These are phyloP conservation scores for Abscondita cerata DNA, from an alignment of 2,888 invertebrate genomes.

Conservation along the genomic window DNA sequence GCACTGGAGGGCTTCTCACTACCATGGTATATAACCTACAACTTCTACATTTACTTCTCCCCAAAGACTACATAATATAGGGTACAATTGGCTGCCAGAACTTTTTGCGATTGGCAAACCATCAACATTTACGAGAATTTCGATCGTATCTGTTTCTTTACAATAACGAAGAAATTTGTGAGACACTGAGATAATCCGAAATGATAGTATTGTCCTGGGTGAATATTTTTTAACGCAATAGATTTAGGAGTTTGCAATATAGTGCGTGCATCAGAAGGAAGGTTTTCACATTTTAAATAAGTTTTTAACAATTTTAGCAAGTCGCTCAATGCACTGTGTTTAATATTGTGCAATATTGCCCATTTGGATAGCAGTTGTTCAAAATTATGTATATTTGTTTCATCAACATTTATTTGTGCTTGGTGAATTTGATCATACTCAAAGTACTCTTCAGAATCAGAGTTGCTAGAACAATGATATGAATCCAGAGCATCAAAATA, in stretches of 20 bases:
- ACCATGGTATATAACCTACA: conserved; percentile 35
- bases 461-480: neutral
- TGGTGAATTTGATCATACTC: neutral
- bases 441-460: conserved; percentile 10
- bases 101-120: conserved; percentile 13
- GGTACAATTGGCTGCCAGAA: conserved; percentile 1
- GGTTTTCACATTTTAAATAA: neutral
- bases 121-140: conserved; percentile 5
- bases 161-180: neutral
- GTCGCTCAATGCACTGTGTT: conserved; percentile 1
- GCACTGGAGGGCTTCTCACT: conserved; percentile 31
- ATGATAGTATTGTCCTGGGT: neutral
- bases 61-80: neutral
- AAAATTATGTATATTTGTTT: neutral
- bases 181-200: conserved; percentile 1
- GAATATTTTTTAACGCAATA: neutral
- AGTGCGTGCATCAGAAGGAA: neutral
- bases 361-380: neutral
- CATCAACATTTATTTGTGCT: neutral
- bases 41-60: conserved; percentile 15
- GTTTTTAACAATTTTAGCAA: conserved; percentile 1
- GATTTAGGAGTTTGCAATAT: neutral
- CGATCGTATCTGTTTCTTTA: neutral
- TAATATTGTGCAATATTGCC: conserved; percentile 8
- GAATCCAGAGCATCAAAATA: conserved; percentile 6